phyloP scores from a whole-genome alignment of 2,113 vertebrate species.

The Crotalus horridus region DNA sequence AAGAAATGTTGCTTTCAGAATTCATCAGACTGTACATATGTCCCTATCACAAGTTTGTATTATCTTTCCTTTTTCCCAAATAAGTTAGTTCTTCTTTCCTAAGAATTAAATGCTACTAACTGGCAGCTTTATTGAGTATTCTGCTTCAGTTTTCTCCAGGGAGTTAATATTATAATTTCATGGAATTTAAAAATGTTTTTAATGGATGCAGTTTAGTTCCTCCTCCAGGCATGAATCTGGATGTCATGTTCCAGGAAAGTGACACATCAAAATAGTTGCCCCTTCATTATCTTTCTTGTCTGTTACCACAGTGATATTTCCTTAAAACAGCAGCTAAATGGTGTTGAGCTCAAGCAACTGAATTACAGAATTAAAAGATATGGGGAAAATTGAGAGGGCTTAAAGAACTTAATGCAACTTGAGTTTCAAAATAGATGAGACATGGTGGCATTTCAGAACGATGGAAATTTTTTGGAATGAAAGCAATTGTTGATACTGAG shows the following conservation, averaged over 20 bases:
- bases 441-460: background rate
- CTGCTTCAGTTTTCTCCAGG: background rate
- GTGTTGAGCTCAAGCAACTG: background rate
- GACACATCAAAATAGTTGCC: conserved; percentile 3
- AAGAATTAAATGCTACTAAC: background rate
- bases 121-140: background rate
- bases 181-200: background rate
- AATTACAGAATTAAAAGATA: background rate
- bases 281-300: background rate
- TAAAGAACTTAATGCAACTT: background rate
- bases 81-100: background rate
- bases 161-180: conserved; percentile 4
- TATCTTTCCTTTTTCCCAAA: background rate
- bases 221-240: background rate
- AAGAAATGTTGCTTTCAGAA: background rate
- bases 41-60: background rate
- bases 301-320: conserved; percentile 1
- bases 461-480: background rate
- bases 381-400: background rate
- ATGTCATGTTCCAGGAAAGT: background rate
- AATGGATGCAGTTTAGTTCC: background rate
- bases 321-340: background rate
- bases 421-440: background rate
- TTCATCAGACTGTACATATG: background rate
- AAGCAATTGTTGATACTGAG: background rate